Evolutionary conservation across 2,888 invertebrate genomes (phyloP).

Genomic region (Steinernema scapterisci): DNA sequence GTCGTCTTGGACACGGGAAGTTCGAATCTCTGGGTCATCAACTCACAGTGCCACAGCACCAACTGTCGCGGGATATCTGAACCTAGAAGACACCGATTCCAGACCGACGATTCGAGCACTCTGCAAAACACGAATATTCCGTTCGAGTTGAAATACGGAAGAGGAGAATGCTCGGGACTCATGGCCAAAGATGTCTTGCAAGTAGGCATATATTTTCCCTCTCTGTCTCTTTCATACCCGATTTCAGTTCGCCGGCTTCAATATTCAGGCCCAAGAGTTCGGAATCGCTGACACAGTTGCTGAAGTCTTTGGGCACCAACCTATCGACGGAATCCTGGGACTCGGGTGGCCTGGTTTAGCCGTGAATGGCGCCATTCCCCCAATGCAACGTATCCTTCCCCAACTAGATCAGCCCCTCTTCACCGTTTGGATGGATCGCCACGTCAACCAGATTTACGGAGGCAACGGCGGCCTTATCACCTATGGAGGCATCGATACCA

Average conservation of each 20-base stretch:
- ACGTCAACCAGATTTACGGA: conserved; percentile 37
- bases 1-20: conserved; percentile 58
- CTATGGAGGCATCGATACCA: conserved; percentile 55
- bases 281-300: conserved; percentile 55
- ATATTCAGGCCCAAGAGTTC: conserved; percentile 50
- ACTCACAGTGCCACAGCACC: conserved; percentile 31
- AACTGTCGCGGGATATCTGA: conserved; percentile 38
- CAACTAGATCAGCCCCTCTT: conserved; percentile 80
- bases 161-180: conserved; percentile 45
- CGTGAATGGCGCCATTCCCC: conserved; percentile 86
- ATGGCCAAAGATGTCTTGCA: neutral
- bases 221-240: neutral
- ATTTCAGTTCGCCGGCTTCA: conserved; percentile 47
- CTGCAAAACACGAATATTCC: conserved; percentile 44
- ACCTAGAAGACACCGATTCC: conserved; percentile 53
- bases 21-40: conserved; percentile 43
- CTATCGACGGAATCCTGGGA: conserved; percentile 60
- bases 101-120: conserved; percentile 51
- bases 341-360: conserved; percentile 72
- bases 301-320: conserved; percentile 57
- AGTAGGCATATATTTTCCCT: neutral
- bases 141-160: conserved; percentile 57
- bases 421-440: conserved; percentile 83
- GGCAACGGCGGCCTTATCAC: conserved; percentile 53
- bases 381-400: conserved; percentile 86